phyloP scores from a whole-genome alignment of 2,797 vertebrate genomes.

The Syngnathus rostellatus region DNA sequence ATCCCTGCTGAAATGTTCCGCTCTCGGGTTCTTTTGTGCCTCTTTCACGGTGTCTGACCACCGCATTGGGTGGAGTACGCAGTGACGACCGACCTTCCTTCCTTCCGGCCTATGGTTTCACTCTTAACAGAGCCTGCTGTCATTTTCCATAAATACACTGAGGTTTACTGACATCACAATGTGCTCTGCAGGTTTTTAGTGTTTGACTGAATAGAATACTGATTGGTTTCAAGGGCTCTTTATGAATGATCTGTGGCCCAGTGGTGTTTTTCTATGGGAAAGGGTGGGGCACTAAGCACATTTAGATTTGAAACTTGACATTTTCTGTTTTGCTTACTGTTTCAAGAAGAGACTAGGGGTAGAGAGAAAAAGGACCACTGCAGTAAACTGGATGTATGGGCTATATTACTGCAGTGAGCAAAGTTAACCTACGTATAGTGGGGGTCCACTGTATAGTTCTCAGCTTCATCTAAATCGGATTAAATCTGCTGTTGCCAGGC shows the following conservation, averaged over 20 bases:
- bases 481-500: too few relatives aligned
- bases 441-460: too few relatives aligned
- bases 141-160: conserved; percentile 4
- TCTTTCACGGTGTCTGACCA: conserved; percentile 30
- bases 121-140: conserved; percentile 8
- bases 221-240: neutral
- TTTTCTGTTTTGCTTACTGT: too few relatives aligned
- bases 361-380: too few relatives aligned
- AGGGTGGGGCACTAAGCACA: neutral
- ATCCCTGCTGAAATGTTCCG: conserved; percentile 21
- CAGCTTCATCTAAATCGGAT: too few relatives aligned
- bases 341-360: too few relatives aligned
- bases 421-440: too few relatives aligned
- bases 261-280: neutral
- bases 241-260: neutral
- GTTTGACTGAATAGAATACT: neutral
- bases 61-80: conserved; percentile 48
- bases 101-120: conserved; percentile 42
- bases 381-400: too few relatives aligned
- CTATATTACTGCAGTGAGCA: too few relatives aligned
- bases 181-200: neutral
- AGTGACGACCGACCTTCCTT: conserved; percentile 44
- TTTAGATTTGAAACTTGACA: neutral
- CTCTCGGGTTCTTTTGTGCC: conserved; percentile 31
- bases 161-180: neutral